A percentile compares a stretch with the other conserved stretches of the same genome.
Evolutionary conservation across 2,888 invertebrate genomes (phyloP).

Genomic region (Pomacea canaliculata): DNA sequence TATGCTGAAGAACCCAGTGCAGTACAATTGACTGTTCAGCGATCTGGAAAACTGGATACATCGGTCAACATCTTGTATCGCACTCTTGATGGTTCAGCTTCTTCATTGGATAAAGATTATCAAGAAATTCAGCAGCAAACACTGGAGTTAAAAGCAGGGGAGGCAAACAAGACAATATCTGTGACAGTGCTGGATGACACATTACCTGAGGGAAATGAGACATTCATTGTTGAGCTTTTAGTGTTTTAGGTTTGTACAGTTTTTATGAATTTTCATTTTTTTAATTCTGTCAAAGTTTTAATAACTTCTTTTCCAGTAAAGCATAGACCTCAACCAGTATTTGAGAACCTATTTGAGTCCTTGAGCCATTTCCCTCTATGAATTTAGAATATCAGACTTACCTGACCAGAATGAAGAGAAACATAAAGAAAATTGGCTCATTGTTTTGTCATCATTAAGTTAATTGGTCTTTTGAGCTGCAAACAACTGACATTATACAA

Average conservation of each 20-base stretch:
- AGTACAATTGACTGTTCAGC: conserved; percentile 45
- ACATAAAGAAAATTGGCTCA: too few species aligned
- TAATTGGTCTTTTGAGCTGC: too few species aligned
- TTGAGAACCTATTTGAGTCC: too few species aligned
- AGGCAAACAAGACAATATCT: conserved; percentile 47
- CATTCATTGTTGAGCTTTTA: conserved; percentile 60
- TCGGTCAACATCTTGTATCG: conserved; percentile 50
- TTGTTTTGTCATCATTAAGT: too few species aligned
- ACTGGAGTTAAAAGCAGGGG: conserved; percentile 56
- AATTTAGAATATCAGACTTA: too few species aligned
- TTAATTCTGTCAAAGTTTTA: neutral
- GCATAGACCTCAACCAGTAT: too few species aligned
- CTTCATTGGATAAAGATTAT: conserved; percentile 49
- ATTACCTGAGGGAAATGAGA: conserved; percentile 62
- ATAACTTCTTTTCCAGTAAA: too few species aligned
- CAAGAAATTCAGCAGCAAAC: conserved; percentile 37
- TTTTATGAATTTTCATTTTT: neutral
- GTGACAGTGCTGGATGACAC: conserved; percentile 57
- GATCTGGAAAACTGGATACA: conserved; percentile 50
- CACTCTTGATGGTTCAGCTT: conserved; percentile 62
- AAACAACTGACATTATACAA: too few species aligned
- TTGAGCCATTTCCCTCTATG: too few species aligned
- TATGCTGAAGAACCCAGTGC: conserved; percentile 50
- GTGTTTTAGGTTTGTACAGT: conserved; percentile 57
- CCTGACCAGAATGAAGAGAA: too few species aligned